Evolutionary conservation across 2,797 vertebrate species (phyloP), one percentile per base, ranked within the genome.

Genomic region (Lepus townsendii): DNA sequence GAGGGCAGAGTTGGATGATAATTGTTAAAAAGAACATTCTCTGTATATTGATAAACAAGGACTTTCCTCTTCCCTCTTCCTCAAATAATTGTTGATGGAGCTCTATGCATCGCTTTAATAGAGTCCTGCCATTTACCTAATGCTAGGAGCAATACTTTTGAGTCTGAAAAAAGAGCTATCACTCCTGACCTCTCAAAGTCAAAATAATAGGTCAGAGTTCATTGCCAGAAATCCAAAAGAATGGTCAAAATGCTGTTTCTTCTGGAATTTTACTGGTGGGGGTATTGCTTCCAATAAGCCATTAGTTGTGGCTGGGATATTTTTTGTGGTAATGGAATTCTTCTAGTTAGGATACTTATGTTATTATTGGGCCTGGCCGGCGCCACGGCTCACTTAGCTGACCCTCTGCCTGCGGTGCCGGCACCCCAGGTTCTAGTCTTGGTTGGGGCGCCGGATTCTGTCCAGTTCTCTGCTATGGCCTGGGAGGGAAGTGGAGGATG

Each of bases 11-110:
- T 88, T 76, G 77, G 62, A 68, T n/a, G 16, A 73, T 52, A 91
- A 30, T 69, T 93, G 57, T 77, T 95, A 62, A 83, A 91, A 97
- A 95, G 88, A 95, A 97, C 24, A 47, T 60, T 78, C 12, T 85
- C 71, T 92, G 54, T 57, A 77, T 83, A 93, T 88, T 91, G 90
- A 83, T 20, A 86, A 96, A 83, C 91, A 88, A 90, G 96, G 87
- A 35, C 92, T 60, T 80, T 78, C 65, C 57, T 14, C 4, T 22
- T 73, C 7, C 77, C 73, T 50, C 5, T 63, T 66, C 54, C 83
- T 80, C 42, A 54, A 83, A 90, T 47, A 85, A 89, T 93, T 30
- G 87, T 94, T 83, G n/a, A 0, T 65, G 94, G 60, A 89, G 73
- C 80, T 71, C 76, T 83, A 57, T 8, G 1, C 73, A 1, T 72